These are phyloP conservation scores for Euspilapteryx auroguttella DNA, from an alignment of 2,888 invertebrate species.

Conservation along the genomic window DNA sequence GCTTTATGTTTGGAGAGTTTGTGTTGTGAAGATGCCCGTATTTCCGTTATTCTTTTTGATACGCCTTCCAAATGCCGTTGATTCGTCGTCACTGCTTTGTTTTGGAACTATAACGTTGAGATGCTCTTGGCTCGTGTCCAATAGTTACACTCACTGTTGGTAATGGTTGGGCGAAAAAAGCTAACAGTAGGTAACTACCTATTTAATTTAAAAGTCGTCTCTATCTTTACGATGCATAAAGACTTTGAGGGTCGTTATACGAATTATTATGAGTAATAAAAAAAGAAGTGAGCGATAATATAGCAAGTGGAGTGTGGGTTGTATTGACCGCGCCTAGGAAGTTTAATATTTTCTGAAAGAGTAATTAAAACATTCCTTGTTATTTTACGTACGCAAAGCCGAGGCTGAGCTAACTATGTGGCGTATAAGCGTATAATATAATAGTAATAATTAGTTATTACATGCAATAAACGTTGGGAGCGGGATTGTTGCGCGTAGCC, in stretches of 20 bases:
- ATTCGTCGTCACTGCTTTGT: slow-evolving; percentile 24
- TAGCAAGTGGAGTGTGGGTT: too few species aligned
- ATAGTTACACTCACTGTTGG: slow-evolving; percentile 10
- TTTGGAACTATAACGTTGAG: slow-evolving; percentile 33
- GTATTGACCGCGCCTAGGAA: too few species aligned
- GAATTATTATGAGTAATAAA: neutral
- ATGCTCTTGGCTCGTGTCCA: slow-evolving; percentile 41
- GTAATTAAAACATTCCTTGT: too few species aligned
- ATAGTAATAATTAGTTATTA: slow-evolving; percentile 19
- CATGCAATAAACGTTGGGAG: slow-evolving; percentile 17
- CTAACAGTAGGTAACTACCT: neutral
- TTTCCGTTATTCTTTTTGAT: slow-evolving; percentile 34
- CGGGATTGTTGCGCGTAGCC: slow-evolving; percentile 18
- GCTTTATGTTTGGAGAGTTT: slow-evolving; percentile 24
- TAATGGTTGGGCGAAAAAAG: neutral
- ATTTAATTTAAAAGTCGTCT: too few species aligned
- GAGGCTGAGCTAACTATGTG: too few species aligned
- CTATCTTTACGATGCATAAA: too few species aligned
- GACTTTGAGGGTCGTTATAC: too few species aligned
- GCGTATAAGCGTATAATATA: too few species aligned
- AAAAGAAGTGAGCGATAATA: too few species aligned
- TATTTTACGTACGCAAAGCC: too few species aligned
- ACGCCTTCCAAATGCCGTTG: slow-evolving; percentile 28
- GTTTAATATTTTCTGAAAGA: too few species aligned
- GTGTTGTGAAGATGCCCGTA: slow-evolving; percentile 17